Conservation (phyloP, 2,888 invertebrate species). For the Synanthedon myopaeformis region DNA sequence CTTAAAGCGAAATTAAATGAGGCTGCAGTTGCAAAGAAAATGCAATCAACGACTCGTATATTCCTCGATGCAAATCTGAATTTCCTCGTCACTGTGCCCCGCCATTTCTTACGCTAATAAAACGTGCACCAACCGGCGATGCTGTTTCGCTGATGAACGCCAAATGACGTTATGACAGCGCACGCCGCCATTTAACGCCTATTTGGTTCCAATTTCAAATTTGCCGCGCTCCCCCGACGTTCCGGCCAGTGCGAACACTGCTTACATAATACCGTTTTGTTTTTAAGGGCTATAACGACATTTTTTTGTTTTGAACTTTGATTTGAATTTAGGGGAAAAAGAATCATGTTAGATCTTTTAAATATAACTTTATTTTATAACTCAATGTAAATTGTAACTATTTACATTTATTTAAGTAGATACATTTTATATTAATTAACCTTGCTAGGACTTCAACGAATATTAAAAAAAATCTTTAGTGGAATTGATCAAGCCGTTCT, state of each 20-base stretch:
- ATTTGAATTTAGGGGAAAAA: not conserved
- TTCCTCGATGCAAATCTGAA: conserved; percentile 63
- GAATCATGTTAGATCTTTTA: not conserved
- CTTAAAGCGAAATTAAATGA: conserved; percentile 58
- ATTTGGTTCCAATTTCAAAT: conserved; percentile 75
- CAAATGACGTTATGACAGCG: conserved; percentile 69
- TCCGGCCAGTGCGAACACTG: conserved; percentile 57
- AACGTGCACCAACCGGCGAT: conserved; percentile 66
- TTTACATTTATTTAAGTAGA: too few species aligned
- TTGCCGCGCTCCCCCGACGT: conserved; percentile 62
- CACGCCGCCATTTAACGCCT: conserved; percentile 76
- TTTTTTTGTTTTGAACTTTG: not conserved
- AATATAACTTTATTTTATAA: conserved; percentile 15
- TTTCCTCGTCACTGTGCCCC: conserved; percentile 63
- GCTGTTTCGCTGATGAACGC: conserved; percentile 69
- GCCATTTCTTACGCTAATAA: conserved; percentile 71
- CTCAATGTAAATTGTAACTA: too few species aligned
- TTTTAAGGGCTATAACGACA: not conserved
- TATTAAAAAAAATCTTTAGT: too few species aligned
- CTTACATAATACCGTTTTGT: conserved; percentile 54
- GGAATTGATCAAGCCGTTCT: too few species aligned
- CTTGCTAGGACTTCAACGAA: too few species aligned
- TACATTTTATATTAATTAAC: too few species aligned
- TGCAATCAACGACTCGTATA: conserved; percentile 62
- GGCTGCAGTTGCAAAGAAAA: conserved; percentile 63